Percentiles rank a stretch among this genome's conserved stretches.
Evolutionary conservation across 2,888 invertebrate species (phyloP).

Genomic region (Aphelenchoides bicaudatus): DNA sequence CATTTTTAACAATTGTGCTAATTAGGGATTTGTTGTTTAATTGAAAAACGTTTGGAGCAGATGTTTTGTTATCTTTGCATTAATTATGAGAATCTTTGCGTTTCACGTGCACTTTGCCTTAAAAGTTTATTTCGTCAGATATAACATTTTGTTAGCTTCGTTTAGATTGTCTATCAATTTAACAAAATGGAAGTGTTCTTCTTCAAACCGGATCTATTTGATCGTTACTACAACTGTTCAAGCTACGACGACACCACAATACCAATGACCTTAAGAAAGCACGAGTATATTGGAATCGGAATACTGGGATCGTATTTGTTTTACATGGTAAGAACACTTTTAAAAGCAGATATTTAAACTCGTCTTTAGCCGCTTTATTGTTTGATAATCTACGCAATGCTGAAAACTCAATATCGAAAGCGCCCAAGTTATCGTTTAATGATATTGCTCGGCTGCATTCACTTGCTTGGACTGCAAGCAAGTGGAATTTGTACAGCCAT

Average conservation of each 20-base stretch:
- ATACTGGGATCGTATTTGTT: neutral
- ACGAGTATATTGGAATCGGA: neutral
- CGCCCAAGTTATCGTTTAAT: conserved; percentile 1
- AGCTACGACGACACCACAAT: neutral
- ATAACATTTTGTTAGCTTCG: no score
- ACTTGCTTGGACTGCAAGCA: conserved; percentile 5
- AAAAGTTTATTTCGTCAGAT: no score
- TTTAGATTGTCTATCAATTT: no score
- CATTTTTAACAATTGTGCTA: no score
- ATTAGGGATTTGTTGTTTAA: no score
- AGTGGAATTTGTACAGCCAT: neutral
- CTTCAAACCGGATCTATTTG: neutral
- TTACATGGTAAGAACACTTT: neutral
- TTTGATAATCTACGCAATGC: neutral
- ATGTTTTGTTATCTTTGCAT: no score
- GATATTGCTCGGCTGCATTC: conserved; percentile 1
- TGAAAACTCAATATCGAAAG: neutral
- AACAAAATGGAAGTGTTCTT: conserved; percentile 4
- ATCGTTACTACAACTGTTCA: neutral
- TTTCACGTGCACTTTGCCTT: no score
- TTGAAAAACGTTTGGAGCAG: no score
- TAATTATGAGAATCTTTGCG: no score
- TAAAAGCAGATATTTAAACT: neutral
- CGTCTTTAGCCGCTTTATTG: conserved; percentile 1
- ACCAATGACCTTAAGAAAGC: neutral